Percentiles rank a stretch among this genome's conserved stretches.
Conservation (phyloP, 2,888 invertebrate species). For the Erebia ligea region DNA sequence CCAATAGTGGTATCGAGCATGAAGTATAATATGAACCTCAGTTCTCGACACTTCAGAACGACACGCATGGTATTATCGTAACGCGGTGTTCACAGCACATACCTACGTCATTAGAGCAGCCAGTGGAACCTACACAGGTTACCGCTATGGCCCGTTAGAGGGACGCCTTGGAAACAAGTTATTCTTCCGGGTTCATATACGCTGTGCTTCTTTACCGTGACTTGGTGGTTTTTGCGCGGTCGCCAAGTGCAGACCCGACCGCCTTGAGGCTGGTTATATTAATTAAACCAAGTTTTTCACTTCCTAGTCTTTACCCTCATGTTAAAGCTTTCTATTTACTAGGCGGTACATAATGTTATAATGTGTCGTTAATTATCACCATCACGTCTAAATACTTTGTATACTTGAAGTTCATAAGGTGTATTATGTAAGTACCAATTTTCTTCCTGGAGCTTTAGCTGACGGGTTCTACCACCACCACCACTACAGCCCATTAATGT, state of each 20-base stretch:
- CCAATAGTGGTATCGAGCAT: too few species aligned
- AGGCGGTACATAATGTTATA: too few species aligned
- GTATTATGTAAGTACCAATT: too few species aligned
- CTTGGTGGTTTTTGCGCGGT: constrained; percentile 33
- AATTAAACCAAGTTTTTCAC: constrained; percentile 15
- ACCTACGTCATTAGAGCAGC: constrained; percentile 47
- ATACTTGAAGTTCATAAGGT: too few species aligned
- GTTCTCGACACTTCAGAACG: constrained; percentile 6
- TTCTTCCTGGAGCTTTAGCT: too few species aligned
- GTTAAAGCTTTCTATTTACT: background rate
- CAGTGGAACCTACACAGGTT: constrained; percentile 54
- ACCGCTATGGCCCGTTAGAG: constrained; percentile 56
- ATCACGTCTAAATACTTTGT: too few species aligned
- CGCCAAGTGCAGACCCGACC: constrained; percentile 3
- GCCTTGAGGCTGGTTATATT: constrained; percentile 14
- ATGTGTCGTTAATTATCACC: too few species aligned
- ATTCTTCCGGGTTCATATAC: constrained; percentile 49
- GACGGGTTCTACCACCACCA: too few species aligned
- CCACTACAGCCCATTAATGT: too few species aligned
- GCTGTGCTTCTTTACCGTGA: constrained; percentile 37
- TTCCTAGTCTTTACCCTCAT: constrained; percentile 8
- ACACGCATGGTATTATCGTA: background rate
- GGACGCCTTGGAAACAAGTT: constrained; percentile 47
- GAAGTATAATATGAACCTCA: background rate
- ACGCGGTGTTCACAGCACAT: constrained; percentile 20